Percentiles rank a stretch among this genome's conserved stretches.
These are phyloP conservation scores for Lanistes nyassanus DNA, from an alignment of 1,140 invertebrate species.

Conservation along the genomic window DNA sequence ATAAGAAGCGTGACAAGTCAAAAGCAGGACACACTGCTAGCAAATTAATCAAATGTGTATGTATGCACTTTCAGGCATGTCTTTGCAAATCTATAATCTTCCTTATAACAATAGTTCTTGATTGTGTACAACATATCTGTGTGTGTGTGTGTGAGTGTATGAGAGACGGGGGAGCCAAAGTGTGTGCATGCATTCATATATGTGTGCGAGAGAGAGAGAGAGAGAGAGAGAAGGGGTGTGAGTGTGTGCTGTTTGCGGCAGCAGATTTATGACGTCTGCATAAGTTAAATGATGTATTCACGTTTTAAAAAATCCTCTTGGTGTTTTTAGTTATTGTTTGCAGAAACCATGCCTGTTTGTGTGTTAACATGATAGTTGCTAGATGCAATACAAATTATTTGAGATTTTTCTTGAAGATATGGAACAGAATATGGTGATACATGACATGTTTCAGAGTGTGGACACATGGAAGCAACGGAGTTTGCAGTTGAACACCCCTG, in stretches of 20 bases:
- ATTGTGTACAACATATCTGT: not conserved
- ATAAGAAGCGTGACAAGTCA: constrained; percentile 57
- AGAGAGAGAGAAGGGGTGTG: not conserved
- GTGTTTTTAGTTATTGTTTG: too few species aligned
- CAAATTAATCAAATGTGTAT: constrained; percentile 12
- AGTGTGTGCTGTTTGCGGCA: not conserved
- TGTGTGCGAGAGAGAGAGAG: not conserved
- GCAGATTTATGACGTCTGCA: not conserved
- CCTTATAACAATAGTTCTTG: too few species aligned
- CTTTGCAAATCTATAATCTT: not conserved
- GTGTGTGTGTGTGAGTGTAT: not conserved
- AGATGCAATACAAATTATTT: too few species aligned
- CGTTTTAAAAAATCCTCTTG: too few species aligned
- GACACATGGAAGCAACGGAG: constrained; percentile 60
- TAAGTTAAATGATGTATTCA: too few species aligned
- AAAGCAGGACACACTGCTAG: not conserved
- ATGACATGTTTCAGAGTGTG: constrained; percentile 48
- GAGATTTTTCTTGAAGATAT: too few species aligned
- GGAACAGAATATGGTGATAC: too few species aligned
- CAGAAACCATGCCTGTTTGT: too few species aligned
- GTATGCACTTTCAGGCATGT: not conserved
- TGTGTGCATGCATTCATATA: constrained; percentile 1
- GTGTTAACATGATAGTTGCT: too few species aligned
- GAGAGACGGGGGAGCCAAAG: not conserved
- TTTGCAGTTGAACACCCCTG: constrained; percentile 50